Evolutionary conservation across 2,113 vertebrate species (phyloP).

Genomic region (Prietella phreatophila): DNA sequence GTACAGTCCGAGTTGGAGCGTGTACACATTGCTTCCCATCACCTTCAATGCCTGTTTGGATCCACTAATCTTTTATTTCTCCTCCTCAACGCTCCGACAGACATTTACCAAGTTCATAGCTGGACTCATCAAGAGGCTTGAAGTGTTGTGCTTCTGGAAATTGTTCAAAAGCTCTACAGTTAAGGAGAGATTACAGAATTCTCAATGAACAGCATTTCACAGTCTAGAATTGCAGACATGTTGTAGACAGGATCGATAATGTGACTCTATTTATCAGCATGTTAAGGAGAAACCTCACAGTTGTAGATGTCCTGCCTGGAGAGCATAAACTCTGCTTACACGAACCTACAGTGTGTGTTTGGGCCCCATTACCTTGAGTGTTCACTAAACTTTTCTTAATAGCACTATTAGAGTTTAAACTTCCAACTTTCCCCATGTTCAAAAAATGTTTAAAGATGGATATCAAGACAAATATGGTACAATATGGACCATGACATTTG

Average conservation of each 20-base stretch:
- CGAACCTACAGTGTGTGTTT: neutral
- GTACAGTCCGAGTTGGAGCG: constrained; percentile 63
- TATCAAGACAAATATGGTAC: neutral
- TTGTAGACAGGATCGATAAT: neutral
- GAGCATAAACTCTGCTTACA: no score
- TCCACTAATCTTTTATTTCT: constrained; percentile 77
- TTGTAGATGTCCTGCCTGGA: neutral
- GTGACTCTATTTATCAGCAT: neutral
- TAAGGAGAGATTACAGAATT: constrained; percentile 41
- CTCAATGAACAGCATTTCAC: neutral
- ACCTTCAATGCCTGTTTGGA: constrained; percentile 73
- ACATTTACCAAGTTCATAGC: constrained; percentile 43
- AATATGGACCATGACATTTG: neutral
- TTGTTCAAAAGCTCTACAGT: constrained; percentile 9
- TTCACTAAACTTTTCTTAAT: neutral
- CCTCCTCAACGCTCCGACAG: constrained; percentile 63
- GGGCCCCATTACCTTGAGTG: neutral
- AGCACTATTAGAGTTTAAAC: neutral
- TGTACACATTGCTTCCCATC: constrained; percentile 63
- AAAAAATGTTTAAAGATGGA: neutral
- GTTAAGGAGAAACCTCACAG: neutral
- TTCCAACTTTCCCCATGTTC: neutral
- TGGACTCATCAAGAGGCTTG: neutral
- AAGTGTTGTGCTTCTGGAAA: neutral
- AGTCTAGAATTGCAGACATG: neutral